Base-by-base conservation (phyloP, 2,797 vertebrate genomes). In the Nannoperca australis region DNA sequence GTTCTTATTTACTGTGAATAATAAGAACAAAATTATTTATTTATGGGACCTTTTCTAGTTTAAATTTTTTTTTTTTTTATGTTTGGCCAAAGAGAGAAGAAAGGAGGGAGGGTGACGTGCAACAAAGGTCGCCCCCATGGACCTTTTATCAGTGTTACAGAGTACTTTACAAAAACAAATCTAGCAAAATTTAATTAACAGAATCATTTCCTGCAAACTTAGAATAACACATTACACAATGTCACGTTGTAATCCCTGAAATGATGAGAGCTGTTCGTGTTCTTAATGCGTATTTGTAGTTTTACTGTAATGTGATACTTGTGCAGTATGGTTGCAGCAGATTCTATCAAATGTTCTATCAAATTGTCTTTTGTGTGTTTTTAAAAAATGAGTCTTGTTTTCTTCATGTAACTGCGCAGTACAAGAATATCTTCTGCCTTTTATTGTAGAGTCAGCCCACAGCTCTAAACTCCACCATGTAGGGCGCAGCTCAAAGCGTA, bases 121-220 rank as follows among this genome's bases (percentile, higher is more conserved):
- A 59, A 13, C 54, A 60, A 51, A 71, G 60, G 75, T 73, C 17
- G 1, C 44, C 79, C 73, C 71, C 63, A 68, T 67, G 70, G 81
- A 76, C 84, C 54, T 76, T 83, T 88, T 83, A 75, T 79, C 62
- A 78, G 71, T 22, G 32, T 47, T 58, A 14, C 38, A 63, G 59
- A 71, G 32, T 15, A 38, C 53, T 75, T 81, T 66, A 60, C 50
- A 70, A 82, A 88, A 84, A 76, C 76, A 88, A 65, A 75, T 68
- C 17, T 10, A 50, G 27, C 55, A 42, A 65, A 70, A 69, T 54
- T 62, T 59, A 7, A 78, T 71, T 70, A 58, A 84, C 27, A 61
- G 7, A 67, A 20, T 44, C 7, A 67, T 79, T 54, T 78, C 47
- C 49, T 78, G 56, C 61, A 20, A 79, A 61, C 36, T 47, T 42